Evolutionary conservation across 2,888 invertebrate genomes (phyloP).

Genomic region (Brenthis daphne): DNA sequence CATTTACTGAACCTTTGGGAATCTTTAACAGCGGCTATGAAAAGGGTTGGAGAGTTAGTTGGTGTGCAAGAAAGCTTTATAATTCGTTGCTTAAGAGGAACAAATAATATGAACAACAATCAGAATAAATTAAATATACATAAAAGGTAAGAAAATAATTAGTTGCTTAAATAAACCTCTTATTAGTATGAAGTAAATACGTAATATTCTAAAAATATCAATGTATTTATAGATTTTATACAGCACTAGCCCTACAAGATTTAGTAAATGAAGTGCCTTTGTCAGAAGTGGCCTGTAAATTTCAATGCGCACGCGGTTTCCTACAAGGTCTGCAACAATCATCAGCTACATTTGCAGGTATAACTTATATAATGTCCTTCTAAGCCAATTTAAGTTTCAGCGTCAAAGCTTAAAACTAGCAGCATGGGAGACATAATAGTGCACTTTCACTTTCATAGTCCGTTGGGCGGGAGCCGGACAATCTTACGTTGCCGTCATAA

Average conservation of each 20-base stretch:
- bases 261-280: conserved; percentile 95
- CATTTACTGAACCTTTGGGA: conserved; percentile 91
- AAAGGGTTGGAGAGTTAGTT: conserved; percentile 92
- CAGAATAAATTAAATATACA: conserved; percentile 83
- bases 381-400: too few relatives aligned
- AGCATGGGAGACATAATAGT: too few relatives aligned
- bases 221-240: conserved; percentile 87
- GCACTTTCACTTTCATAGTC: too few relatives aligned
- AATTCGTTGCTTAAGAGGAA: conserved; percentile 88
- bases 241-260: conserved; percentile 95
- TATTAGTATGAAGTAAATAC: not conserved
- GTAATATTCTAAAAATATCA: not conserved
- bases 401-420: too few relatives aligned
- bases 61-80: conserved; percentile 94
- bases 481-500: too few relatives aligned
- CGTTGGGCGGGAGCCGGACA: too few relatives aligned
- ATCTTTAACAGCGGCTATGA: conserved; percentile 88
- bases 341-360: conserved; percentile 96
- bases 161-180: not conserved
- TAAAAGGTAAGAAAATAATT: conserved; percentile 74
- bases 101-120: conserved; percentile 80
- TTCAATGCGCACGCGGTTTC: conserved; percentile 92
- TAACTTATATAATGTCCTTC: conserved; percentile 21
- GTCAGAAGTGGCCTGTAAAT: conserved; percentile 90
- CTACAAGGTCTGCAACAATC: conserved; percentile 97